These are phyloP conservation scores for Acipenser ruthenus DNA, from an alignment of 2,797 vertebrate species.

Conservation along the genomic window DNA sequence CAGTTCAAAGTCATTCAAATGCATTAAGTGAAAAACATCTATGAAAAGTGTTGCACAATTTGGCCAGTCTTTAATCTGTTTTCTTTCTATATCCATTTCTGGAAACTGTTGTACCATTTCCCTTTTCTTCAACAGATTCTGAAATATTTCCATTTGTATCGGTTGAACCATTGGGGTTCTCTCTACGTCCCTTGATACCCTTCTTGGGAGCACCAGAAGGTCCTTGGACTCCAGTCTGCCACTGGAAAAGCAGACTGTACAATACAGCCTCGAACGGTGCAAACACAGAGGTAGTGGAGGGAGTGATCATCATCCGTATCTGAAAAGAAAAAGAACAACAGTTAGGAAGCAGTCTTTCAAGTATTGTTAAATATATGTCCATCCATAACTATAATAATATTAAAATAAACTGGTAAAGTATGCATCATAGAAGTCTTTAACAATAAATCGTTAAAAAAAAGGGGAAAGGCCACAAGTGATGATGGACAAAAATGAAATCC, in stretches of 20 bases:
- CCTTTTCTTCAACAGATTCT: background rate
- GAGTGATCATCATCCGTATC: conserved; percentile 79
- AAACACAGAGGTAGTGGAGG: conserved; percentile 59
- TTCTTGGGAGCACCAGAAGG: conserved; percentile 31
- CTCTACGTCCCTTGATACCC: conserved; percentile 18
- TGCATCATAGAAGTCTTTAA: no score
- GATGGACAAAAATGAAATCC: no score
- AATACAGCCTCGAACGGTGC: conserved; percentile 64
- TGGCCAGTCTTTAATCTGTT: conserved; percentile 37
- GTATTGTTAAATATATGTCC: no score
- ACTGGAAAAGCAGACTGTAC: conserved; percentile 66
- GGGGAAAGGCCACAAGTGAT: no score
- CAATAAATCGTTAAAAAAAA: no score
- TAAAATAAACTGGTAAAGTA: no score
- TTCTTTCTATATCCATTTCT: conserved; percentile 36
- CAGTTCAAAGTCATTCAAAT: conserved; percentile 12
- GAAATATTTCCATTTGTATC: background rate
- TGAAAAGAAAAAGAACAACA: conserved; percentile 30
- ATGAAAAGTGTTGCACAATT: conserved; percentile 3
- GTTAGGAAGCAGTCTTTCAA: no score
- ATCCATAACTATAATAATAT: no score
- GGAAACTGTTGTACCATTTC: conserved; percentile 11
- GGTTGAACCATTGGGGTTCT: conserved; percentile 18
- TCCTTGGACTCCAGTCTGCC: conserved; percentile 38
- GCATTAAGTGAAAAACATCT: conserved; percentile 21